Evolutionary conservation across 2,113 vertebrate genomes (phyloP), one percentile per base, ranked within the genome.

Genomic region (Passerina amoena): DNA sequence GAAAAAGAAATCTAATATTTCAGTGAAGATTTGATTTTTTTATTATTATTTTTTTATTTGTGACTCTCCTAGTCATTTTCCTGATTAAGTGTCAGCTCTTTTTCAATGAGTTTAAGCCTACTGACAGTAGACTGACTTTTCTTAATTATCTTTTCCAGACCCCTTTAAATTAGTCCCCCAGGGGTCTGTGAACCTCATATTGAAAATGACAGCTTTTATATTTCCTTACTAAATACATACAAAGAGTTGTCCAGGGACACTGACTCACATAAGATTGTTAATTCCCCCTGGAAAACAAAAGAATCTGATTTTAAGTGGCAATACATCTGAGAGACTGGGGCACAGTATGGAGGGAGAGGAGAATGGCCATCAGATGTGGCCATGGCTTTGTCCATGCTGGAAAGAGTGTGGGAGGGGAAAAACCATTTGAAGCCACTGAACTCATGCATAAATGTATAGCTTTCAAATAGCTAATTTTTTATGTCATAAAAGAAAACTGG

Each of bases 181-280:
- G 86, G 91, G 91, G 83, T 94, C 86, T 92, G 48, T 33, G 82
- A 92, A 91, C 80, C 64, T 95, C 60, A 19, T 95, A 82, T 70
- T 83, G 95, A 86, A 94, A 96, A 88, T 97, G 92, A 92, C 88
- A 93, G 88, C 75, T 94, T 96, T 95, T 90, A 92, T 92, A 94
- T 95, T 94, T 96, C 79, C 53, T 70, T 88, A 37, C 85, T 92
- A 83, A 95, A 86, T 90, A 86, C 82, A 81, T 83, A 45, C 27
- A 56, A 81, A 89, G 78, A 63, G 76, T 95, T 78, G 79, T 94
- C 88, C 54, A 56, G 68, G 47, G 69, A 86, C 81, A 75, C 82
- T 86, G 71, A 83, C 51, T 86, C 42, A 51, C 31, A 12, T n/a
- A 56, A 86, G 51, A 70, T 75, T 75, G 31, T 44, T 61, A 66